These are phyloP conservation scores for Vipera latastei DNA, from an alignment of 2,797 vertebrate species.

Conservation along the genomic window DNA sequence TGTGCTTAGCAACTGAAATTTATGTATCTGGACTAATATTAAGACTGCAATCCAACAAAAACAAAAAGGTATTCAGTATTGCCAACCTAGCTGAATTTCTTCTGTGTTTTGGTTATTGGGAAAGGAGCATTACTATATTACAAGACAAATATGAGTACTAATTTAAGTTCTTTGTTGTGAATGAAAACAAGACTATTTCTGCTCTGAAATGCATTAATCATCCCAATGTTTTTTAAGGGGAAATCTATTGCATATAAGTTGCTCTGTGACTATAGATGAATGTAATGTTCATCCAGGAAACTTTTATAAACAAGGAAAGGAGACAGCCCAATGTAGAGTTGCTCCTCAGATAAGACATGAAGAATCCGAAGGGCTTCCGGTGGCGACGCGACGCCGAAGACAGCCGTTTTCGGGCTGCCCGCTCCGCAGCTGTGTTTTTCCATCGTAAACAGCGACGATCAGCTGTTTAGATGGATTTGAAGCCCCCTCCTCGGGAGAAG, in stretches of 20 bases:
- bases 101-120: constrained; percentile 35
- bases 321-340: neutral
- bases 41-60: neutral
- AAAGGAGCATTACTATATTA: constrained; percentile 8
- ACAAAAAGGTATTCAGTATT: constrained; percentile 26
- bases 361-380: too few relatives aligned
- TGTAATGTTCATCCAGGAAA: neutral
- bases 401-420: too few relatives aligned
- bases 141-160: constrained; percentile 10
- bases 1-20: constrained; percentile 18
- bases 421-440: too few relatives aligned
- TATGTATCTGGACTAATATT: constrained; percentile 35
- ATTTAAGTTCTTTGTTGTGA: neutral
- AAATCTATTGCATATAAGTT: neutral
- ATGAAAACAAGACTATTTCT: neutral
- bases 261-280: neutral
- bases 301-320: neutral
- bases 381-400: too few relatives aligned
- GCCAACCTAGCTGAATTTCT: neutral
- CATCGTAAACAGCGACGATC: too few relatives aligned
- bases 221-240: constrained; percentile 16
- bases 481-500: too few relatives aligned
- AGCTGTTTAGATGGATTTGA: too few relatives aligned
- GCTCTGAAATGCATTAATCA: neutral
- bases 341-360: neutral